A percentile compares a stretch with the other conserved stretches of the same genome.
Conservation (phyloP, 2,888 invertebrate species). For the Melanostoma scalare region DNA sequence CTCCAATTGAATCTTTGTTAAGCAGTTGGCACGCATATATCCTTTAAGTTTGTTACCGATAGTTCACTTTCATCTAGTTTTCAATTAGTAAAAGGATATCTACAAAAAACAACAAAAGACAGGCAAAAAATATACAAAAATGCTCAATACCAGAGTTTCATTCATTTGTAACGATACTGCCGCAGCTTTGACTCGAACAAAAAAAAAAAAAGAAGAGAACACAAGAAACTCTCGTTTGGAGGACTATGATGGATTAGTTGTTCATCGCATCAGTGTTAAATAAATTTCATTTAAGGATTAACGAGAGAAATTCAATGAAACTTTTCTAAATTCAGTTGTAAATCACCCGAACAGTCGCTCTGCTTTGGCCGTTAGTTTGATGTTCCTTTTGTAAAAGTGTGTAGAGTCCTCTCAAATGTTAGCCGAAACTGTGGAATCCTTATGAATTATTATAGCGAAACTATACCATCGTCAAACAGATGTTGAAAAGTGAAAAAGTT, state of each 20-base stretch:
- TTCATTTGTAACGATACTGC: no score
- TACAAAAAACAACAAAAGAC: conserved; percentile 34
- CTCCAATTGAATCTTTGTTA: not conserved
- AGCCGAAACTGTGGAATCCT: conserved; percentile 21
- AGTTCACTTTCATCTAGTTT: conserved; percentile 57
- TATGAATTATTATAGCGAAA: conserved; percentile 57
- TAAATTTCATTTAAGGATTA: conserved; percentile 62
- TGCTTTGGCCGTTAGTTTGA: not conserved
- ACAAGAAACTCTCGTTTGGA: not conserved
- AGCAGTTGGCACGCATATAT: conserved; percentile 35
- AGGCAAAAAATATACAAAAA: conserved; percentile 10
- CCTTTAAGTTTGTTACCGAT: conserved; percentile 38
- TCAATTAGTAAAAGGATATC: conserved; percentile 53
- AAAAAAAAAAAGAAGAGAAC: conserved; percentile 4
- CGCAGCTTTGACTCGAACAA: not conserved
- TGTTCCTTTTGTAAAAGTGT: no score
- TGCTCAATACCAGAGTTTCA: no score
- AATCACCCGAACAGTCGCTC: conserved; percentile 37
- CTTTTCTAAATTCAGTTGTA: conserved; percentile 57
- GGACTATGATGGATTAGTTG: conserved; percentile 45
- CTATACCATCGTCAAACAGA: conserved; percentile 38
- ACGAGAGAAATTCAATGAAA: conserved; percentile 48
- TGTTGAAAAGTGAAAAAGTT: conserved; percentile 50
- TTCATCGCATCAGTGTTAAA: conserved; percentile 52
- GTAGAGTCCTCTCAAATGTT: no score